A percentile compares a stretch with the other conserved stretches of the same genome.
These are phyloP conservation scores for Spinus olivaceus DNA, from an alignment of 2,797 vertebrate genomes.

Conservation along the genomic window DNA sequence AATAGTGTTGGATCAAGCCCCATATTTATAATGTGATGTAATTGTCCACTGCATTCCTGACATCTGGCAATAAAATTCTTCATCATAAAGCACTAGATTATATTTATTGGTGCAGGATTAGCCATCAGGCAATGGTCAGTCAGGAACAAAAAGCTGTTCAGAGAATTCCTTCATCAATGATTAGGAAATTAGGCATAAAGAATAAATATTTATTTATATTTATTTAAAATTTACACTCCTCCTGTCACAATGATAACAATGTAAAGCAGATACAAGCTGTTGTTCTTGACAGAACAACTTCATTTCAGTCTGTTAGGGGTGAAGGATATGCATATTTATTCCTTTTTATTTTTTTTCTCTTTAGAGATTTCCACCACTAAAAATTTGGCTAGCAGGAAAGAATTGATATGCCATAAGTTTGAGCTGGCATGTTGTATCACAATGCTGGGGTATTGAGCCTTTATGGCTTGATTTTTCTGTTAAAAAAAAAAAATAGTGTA, in stretches of 20 bases:
- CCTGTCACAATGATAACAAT: background rate
- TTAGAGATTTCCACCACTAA: background rate
- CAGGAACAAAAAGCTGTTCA: background rate
- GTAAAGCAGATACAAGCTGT: background rate
- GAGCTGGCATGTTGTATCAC: background rate
- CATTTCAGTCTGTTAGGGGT: background rate
- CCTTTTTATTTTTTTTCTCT: background rate
- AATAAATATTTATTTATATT: background rate
- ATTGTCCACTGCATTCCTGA: conserved; percentile 1
- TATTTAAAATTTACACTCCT: background rate
- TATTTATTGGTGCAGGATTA: background rate
- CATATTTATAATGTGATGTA: background rate
- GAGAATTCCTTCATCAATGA: background rate
- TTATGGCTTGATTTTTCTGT: background rate
- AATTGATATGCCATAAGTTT: background rate
- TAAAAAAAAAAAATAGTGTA: background rate
- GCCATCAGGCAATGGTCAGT: background rate
- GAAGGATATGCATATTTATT: background rate
- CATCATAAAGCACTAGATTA: background rate
- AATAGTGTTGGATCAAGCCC: conserved; percentile 4
- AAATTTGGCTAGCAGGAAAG: background rate
- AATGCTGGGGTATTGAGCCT: rapidly evolving
- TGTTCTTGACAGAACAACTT: background rate
- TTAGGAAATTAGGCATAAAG: background rate
- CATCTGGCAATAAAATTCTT: conserved; percentile 31